These are phyloP conservation scores for Trissolcus basalis DNA, from an alignment of 1,140 invertebrate species.

Conservation along the genomic window DNA sequence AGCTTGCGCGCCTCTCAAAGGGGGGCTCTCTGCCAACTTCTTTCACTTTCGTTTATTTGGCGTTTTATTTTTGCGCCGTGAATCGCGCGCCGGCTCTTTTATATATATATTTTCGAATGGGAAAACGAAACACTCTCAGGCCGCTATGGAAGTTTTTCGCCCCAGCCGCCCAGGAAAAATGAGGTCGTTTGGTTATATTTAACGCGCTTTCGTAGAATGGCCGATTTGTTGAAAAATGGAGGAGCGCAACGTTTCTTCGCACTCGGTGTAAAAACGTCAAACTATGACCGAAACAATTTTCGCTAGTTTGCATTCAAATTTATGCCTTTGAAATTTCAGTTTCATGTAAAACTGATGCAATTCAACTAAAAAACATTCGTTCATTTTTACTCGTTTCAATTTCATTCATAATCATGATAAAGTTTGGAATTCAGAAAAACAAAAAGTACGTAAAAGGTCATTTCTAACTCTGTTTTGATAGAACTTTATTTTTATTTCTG, in stretches of 20 bases:
- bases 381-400: no score
- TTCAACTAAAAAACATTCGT: no score
- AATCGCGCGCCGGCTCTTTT: slow-evolving; percentile 8
- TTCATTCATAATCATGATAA: no score
- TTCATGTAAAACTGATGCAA: no score
- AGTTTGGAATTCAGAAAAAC: no score
- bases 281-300: no score
- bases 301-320: no score
- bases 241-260: slow-evolving; percentile 9
- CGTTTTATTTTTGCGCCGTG: slow-evolving; percentile 63
- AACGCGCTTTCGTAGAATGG: slow-evolving; percentile 39
- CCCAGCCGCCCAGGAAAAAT: slow-evolving; percentile 38
- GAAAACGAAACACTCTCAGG: slow-evolving; percentile 27
- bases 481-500: no score
- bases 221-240: slow-evolving; percentile 55
- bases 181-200: slow-evolving; percentile 56
- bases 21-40: slow-evolving; percentile 20
- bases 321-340: no score
- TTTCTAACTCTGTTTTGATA: no score
- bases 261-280: not conserved
- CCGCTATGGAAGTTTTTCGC: slow-evolving; percentile 49
- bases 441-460: no score
- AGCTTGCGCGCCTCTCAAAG: not conserved
- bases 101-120: slow-evolving; percentile 4
- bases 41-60: slow-evolving; percentile 59